phyloP scores from a whole-genome alignment of 2,797 vertebrate species.

The Saxicola maurus region DNA sequence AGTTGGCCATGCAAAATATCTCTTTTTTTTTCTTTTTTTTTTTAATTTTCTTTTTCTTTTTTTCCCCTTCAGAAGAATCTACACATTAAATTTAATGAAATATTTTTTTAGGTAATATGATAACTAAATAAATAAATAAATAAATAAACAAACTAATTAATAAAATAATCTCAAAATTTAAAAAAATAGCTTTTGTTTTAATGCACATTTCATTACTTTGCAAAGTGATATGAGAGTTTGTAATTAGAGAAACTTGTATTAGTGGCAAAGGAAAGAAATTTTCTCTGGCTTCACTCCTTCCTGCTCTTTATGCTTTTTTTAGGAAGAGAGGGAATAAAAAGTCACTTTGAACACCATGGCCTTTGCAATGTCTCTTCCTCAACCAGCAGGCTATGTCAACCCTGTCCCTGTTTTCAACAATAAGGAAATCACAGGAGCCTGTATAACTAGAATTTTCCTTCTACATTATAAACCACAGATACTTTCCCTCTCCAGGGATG shows the following conservation, averaged over 20 bases:
- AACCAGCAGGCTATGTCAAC: neutral
- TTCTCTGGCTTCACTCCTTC: neutral
- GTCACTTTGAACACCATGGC: rapidly evolving
- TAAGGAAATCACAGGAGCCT: neutral
- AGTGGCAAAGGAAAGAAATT: neutral
- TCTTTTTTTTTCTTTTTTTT: neutral
- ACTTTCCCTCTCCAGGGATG: neutral
- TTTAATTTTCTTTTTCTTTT: neutral
- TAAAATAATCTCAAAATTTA: neutral
- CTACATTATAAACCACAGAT: neutral
- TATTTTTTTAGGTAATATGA: neutral
- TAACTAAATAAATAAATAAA: neutral
- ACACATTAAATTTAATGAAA: neutral
- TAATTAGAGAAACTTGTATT: neutral
- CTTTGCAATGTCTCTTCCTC: neutral
- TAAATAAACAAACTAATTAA: too few species aligned
- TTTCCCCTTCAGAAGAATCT: neutral
- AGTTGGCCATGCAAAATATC: neutral
- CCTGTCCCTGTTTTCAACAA: neutral
- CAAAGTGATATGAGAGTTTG: neutral
- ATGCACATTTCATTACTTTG: neutral
- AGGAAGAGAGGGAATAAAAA: neutral
- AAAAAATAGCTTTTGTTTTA: rapidly evolving
- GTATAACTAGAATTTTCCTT: neutral
- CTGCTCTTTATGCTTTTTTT: neutral